phyloP scores from a whole-genome alignment of 2,113 vertebrate genomes.

The Butorides virescens region DNA sequence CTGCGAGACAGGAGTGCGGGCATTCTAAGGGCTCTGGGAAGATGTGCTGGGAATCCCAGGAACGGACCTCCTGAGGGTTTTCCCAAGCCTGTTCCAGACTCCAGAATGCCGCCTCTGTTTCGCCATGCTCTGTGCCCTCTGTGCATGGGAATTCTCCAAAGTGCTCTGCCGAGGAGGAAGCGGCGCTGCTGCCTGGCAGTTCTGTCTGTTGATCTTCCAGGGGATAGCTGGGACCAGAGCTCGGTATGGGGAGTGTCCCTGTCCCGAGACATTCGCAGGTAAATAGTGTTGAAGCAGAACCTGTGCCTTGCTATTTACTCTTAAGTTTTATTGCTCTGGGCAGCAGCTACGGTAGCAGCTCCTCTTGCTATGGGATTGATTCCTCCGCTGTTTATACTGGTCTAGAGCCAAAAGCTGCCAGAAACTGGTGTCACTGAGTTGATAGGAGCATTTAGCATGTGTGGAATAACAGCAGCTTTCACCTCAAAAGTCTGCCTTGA shows the following conservation, averaged over 20 bases:
- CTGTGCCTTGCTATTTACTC: not conserved
- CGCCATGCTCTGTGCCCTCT: not conserved
- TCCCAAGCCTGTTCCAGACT: not conserved
- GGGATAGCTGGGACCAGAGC: not conserved
- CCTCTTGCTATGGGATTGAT: not conserved
- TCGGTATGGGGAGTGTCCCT: not conserved
- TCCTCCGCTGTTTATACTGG: not conserved
- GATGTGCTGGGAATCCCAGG: not conserved
- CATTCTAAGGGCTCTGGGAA: not conserved
- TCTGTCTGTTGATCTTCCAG: not conserved
- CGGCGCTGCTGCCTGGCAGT: not conserved
- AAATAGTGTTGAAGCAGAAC: not conserved
- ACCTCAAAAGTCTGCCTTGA: not conserved
- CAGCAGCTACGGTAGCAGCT: not conserved
- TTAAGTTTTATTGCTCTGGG: not conserved
- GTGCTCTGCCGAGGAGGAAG: not conserved
- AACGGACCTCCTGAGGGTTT: not conserved
- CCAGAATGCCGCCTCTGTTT: not conserved
- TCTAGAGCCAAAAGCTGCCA: not conserved
- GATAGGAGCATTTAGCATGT: not conserved
- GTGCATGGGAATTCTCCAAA: not conserved
- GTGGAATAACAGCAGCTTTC: not conserved
- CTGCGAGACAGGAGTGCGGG: not conserved
- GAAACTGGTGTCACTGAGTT: not conserved
- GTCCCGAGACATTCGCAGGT: not conserved